Base-by-base conservation (phyloP, 2,113 vertebrate genomes). In the Larimichthys polyactis region DNA sequence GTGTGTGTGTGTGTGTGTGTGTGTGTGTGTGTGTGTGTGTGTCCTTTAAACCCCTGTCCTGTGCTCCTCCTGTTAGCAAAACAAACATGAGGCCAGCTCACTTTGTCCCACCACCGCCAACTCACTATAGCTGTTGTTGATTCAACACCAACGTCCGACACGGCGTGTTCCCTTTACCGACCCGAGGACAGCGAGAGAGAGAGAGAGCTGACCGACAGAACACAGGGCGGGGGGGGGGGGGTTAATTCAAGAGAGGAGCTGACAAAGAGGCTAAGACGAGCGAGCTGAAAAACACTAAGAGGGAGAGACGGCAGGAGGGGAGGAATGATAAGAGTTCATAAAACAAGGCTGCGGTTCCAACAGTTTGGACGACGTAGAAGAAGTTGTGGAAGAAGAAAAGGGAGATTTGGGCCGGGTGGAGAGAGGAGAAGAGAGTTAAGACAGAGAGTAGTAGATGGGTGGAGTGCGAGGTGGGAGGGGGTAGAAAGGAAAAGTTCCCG, bases 401-500 rank as follows among this genome's bases (percentile, higher is more conserved):
- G 46, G 40, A 67, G 57, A 49, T 6, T n/a, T 9, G 32, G 52
- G 36, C 11, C 22, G 58, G 46, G 46, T 54, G 57, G 59, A 79
- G 51, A 71, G 71, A 71, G 74, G 48, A 77, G 75, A 84, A 69
- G 32, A 24, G 76, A 78, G 73, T 67, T 32, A 55, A 40, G 78
- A 76, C 67, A 85, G 43, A 44, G 75, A 87, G 72, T 55, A 79
- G 80, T 68, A 78, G 75, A 77, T 11, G 76, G 72, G 80, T 71
- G 85, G 75, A 78, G 75, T 79, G 60, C 74, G 60, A 40, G 68
- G 44, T 10, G 78, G 78, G 60, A 72, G 71, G 59, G 57, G 20
- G 62, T 63, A 75, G 75, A 82, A 80, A 85, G 89, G 84, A 90
- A 88, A 93, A 72, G 88, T 84, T 93, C 88, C 91, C 87, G 90